These are phyloP conservation scores for Discoglossus pictus DNA, from an alignment of 2,797 vertebrate genomes.

Conservation along the genomic window DNA sequence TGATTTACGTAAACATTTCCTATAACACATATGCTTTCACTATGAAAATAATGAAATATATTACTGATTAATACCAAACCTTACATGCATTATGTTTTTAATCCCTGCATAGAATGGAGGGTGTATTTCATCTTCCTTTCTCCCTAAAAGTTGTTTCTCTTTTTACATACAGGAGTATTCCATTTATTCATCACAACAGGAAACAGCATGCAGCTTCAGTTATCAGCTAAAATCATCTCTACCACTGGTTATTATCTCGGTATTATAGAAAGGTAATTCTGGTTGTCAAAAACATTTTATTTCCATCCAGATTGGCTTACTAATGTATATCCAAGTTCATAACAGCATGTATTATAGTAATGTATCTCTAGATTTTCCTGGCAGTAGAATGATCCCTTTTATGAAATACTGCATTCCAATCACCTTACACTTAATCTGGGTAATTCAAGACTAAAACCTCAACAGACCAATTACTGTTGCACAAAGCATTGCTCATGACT, in stretches of 20 bases:
- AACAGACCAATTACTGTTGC: constrained; percentile 43
- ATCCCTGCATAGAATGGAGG: constrained; percentile 26
- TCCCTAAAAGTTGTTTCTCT: constrained; percentile 32
- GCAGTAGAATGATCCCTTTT: constrained; percentile 39
- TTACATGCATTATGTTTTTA: constrained; percentile 22
- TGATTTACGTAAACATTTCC: constrained; percentile 6
- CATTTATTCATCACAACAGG: constrained; percentile 35
- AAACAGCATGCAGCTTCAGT: constrained; percentile 32
- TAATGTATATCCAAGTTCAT: constrained; percentile 44
- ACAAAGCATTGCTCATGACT: constrained; percentile 20
- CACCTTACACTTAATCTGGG: constrained; percentile 34
- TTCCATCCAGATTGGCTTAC: constrained; percentile 31
- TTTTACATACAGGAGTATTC: constrained; percentile 28
- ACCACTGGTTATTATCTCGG: constrained; percentile 27
- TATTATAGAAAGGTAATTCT: constrained; percentile 39
- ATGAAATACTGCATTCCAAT: constrained; percentile 45
- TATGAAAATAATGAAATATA: constrained; percentile 13
- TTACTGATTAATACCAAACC: constrained; percentile 9
- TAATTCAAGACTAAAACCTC: constrained; percentile 49
- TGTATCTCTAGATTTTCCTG: constrained; percentile 51
- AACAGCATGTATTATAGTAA: constrained; percentile 22
- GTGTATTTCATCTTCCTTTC: constrained; percentile 17
- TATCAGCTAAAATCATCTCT: constrained; percentile 20
- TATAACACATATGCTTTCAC: background rate
- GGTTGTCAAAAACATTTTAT: constrained; percentile 28